Evolutionary conservation across 2,113 vertebrate species (phyloP).

Genomic region (Labrus mixtus): DNA sequence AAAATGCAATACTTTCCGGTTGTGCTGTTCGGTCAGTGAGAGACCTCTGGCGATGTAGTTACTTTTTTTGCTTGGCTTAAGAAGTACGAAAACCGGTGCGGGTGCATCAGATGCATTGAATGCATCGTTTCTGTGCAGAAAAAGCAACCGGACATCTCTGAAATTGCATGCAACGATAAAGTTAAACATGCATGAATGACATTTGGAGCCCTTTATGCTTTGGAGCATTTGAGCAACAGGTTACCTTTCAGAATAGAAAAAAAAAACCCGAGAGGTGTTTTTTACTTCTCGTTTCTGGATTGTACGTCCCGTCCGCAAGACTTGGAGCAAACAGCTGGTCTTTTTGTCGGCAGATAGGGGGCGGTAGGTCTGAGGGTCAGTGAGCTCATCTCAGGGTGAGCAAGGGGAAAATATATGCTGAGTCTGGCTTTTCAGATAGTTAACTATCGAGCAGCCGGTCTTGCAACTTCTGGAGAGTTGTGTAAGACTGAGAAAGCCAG

Average conservation of each 20-base stretch:
- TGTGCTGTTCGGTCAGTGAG: constrained; percentile 18
- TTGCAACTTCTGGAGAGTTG: constrained; percentile 81
- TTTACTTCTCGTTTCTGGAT: constrained; percentile 35
- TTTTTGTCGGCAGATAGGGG: constrained; percentile 78
- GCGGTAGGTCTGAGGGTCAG: constrained; percentile 79
- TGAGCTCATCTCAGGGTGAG: constrained; percentile 74
- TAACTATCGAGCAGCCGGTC: constrained; percentile 77
- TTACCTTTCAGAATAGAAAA: background rate
- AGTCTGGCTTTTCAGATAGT: constrained; percentile 75
- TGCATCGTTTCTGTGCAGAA: constrained; percentile 47
- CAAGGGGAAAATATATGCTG: constrained; percentile 78
- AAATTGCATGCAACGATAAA: constrained; percentile 42
- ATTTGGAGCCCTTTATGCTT: background rate
- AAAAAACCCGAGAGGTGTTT: background rate
- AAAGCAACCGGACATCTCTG: constrained; percentile 27
- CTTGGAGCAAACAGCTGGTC: constrained; percentile 65
- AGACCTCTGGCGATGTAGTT: constrained; percentile 8
- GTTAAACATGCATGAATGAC: constrained; percentile 34
- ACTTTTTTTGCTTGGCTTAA: constrained; percentile 1
- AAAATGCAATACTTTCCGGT: constrained; percentile 3
- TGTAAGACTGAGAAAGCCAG: constrained; percentile 72
- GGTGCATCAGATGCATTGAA: constrained; percentile 20
- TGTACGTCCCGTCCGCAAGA: constrained; percentile 47
- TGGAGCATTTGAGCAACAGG: constrained; percentile 36
- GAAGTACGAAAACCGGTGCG: constrained; percentile 9